phyloP scores from a whole-genome alignment of 2,888 invertebrate species.

The Pheosia tremula region DNA sequence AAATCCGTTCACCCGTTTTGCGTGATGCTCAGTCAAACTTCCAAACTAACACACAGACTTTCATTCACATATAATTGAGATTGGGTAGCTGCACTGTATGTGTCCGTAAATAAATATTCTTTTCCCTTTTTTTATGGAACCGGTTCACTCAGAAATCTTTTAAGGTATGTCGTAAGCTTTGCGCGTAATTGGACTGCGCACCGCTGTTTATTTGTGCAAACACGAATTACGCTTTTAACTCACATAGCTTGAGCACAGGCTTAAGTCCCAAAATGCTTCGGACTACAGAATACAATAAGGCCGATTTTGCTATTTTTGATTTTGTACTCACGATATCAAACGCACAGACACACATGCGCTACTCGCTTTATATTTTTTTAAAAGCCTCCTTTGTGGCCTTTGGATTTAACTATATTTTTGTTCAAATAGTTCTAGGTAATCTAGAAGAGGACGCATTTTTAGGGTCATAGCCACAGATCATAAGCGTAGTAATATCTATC shows the following conservation, averaged over 20 bases:
- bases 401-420: too few relatives aligned
- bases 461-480: too few relatives aligned
- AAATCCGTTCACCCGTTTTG: too few relatives aligned
- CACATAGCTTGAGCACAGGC: conserved; percentile 50
- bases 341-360: conserved; percentile 29
- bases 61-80: too few relatives aligned
- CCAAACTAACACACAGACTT: too few relatives aligned
- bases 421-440: too few relatives aligned
- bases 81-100: conserved; percentile 33
- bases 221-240: conserved; percentile 68
- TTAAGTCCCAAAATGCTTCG: conserved; percentile 57
- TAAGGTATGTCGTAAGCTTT: conserved; percentile 81
- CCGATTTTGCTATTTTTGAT: conserved; percentile 36
- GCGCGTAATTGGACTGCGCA: conserved; percentile 57
- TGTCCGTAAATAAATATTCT: conserved; percentile 59
- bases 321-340: conserved; percentile 35
- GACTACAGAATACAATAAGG: conserved; percentile 34
- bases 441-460: too few relatives aligned
- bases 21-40: too few relatives aligned
- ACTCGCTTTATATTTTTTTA: conserved; percentile 37
- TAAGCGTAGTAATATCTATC: too few relatives aligned
- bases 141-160: conserved; percentile 78
- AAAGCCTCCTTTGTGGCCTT: background rate
- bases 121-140: conserved; percentile 78
- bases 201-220: conserved; percentile 63